Percentiles rank a stretch among this genome's conserved stretches.
Conservation (phyloP, 2,113 vertebrate species). For the Phrynosoma platyrhinos region DNA sequence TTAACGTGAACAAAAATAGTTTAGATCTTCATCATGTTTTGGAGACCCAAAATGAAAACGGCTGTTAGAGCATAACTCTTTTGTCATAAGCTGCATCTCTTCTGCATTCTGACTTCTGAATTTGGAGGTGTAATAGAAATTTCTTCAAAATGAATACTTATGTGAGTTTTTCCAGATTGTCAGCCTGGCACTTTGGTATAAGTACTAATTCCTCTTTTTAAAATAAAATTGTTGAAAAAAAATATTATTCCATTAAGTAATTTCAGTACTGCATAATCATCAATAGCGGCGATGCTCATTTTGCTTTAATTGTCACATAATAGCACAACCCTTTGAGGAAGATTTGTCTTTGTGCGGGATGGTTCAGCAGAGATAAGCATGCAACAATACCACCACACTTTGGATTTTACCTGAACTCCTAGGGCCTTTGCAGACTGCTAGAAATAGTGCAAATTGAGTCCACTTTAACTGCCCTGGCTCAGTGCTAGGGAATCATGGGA, state of each 20-base stretch:
- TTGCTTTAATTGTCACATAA: constrained; percentile 66
- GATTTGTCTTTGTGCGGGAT: constrained; percentile 67
- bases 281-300: constrained; percentile 58
- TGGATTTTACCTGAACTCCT: constrained; percentile 53
- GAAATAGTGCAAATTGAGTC: no score
- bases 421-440: no score
- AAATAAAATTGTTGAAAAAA: constrained; percentile 69
- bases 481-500: no score
- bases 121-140: neutral
- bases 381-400: constrained; percentile 58
- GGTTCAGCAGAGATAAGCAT: constrained; percentile 70
- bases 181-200: constrained; percentile 50
- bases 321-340: constrained; percentile 49
- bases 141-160: neutral
- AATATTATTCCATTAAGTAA: constrained; percentile 68
- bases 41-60: neutral
- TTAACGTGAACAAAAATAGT: constrained; percentile 8
- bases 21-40: neutral
- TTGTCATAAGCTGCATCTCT: neutral
- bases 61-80: neutral
- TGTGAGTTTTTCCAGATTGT: constrained; percentile 36
- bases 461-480: no score
- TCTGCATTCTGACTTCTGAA: neutral
- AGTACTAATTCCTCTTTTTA: constrained; percentile 52
- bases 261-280: constrained; percentile 70